Evolutionary conservation across 2,113 vertebrate species (phyloP).

Genomic region (Rissa tridactyla): DNA sequence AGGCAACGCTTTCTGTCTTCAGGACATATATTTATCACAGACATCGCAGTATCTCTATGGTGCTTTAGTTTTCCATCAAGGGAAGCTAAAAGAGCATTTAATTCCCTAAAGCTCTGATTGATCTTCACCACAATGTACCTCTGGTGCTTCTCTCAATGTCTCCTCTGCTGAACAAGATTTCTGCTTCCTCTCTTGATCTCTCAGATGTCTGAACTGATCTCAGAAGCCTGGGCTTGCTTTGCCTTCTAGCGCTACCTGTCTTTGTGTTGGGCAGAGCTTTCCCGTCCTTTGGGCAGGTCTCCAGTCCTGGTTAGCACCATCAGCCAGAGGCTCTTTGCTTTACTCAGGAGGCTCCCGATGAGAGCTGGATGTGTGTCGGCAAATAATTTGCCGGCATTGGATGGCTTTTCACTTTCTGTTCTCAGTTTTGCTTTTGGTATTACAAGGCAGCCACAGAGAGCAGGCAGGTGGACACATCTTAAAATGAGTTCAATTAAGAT

Average conservation of each 20-base stretch:
- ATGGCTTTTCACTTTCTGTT: background rate
- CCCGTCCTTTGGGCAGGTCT: background rate
- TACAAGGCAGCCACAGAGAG: background rate
- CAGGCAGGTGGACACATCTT: background rate
- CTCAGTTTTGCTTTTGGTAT: background rate
- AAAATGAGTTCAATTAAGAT: background rate
- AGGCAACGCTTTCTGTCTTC: constrained; percentile 61
- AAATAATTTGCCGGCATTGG: background rate
- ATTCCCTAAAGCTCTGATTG: constrained; percentile 13
- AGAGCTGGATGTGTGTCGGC: background rate
- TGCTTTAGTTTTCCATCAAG: constrained; percentile 38
- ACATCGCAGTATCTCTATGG: constrained; percentile 24
- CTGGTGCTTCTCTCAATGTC: background rate
- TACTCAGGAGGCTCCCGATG: background rate
- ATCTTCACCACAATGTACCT: constrained; percentile 22
- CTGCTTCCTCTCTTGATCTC: constrained; percentile 26
- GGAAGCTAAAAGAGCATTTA: constrained; percentile 31
- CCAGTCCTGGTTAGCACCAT: background rate
- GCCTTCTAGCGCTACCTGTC: background rate
- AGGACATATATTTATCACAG: constrained; percentile 55
- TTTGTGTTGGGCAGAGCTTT: constrained; percentile 2
- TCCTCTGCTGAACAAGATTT: constrained; percentile 8
- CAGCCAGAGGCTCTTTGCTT: background rate
- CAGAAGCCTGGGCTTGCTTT: background rate
- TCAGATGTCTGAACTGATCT: constrained; percentile 4